Base-by-base conservation (phyloP, 2,797 vertebrate genomes). In the Microtus californicus region DNA sequence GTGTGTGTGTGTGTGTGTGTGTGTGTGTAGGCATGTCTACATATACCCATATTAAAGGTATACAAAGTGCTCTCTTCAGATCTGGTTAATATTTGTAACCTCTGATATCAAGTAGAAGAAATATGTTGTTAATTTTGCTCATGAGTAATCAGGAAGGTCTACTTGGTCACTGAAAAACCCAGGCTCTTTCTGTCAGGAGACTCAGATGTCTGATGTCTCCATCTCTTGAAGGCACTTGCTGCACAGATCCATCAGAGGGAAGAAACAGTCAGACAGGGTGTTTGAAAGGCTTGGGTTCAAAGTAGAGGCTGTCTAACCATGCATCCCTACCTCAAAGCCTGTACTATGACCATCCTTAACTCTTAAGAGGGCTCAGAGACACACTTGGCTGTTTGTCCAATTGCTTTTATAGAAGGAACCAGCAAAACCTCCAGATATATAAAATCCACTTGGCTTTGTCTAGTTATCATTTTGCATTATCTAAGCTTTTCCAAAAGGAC, bases 301-400 rank as follows among this genome's bases (percentile, higher is more conserved):
- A 61, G 12, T 31, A 48, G 43, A 59, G 74, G 51, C 56, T 59
- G 48, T 40, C 48, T 81, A 29, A 56, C 45, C 34, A 25, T 1
- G 0, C 2, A 63, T 3, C 2, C 1, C 34, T 12, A 34, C 23
- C 78, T 86, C 1, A 81, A 74, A 10, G 9, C 9, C 14, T 40
- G 19, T 31, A 93, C 27, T 0, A 0, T 1, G 45, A 15, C 13
- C n/a, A n/a, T 2, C 6, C 21, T 27, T 23, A 45, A 65, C 9
- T 23, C 31, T 21, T 25, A 54, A 56, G 43, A 40, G 27, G 31
- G 3, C 48, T n/a, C 13, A 73, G 23, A 54, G 43, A 51, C 1
- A 34, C 1, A 73, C n/a, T 51, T 73, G 51, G 43, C 63, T n/a
- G 1, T 14, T 10, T 21, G 34, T 4, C 65, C 14, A 4, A 5